Conservation (phyloP, 2,888 invertebrate genomes). For the Agrypnus murinus region DNA sequence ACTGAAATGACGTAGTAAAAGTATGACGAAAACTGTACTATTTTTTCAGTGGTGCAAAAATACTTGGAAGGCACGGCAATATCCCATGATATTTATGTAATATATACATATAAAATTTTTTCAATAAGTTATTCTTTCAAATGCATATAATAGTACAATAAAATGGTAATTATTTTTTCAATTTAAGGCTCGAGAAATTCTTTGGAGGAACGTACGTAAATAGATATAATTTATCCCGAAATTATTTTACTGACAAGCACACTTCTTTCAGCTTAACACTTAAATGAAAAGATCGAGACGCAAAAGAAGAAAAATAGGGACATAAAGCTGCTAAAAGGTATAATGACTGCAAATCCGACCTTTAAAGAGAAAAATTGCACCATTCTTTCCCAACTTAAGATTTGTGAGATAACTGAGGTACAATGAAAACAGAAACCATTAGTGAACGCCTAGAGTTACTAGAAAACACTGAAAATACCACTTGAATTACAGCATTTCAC, state of each 20-base stretch:
- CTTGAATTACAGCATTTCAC: slow-evolving; percentile 18
- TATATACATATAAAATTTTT: no score
- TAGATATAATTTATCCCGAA: background rate
- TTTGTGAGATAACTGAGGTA: slow-evolving; percentile 48
- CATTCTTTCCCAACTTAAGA: slow-evolving; percentile 48
- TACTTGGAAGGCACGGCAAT: no score
- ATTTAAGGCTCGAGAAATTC: no score
- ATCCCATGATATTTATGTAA: no score
- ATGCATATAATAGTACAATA: no score
- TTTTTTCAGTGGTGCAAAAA: no score
- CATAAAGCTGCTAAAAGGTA: slow-evolving; percentile 47
- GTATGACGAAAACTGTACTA: no score
- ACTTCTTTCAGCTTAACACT: slow-evolving; percentile 40
- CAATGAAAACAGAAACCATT: slow-evolving; percentile 45
- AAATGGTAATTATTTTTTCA: no score
- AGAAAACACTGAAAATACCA: slow-evolving; percentile 30
- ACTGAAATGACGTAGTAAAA: no score
- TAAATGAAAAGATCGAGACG: slow-evolving; percentile 44
- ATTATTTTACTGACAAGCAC: slow-evolving; percentile 24
- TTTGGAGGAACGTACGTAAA: no score
- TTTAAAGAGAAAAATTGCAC: slow-evolving; percentile 46
- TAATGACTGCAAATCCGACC: slow-evolving; percentile 51
- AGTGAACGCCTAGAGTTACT: slow-evolving; percentile 36
- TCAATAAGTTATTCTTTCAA: no score
- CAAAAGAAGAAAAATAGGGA: slow-evolving; percentile 48